Base-by-base conservation (phyloP, 2,888 invertebrate genomes). In the Stenichneumon culpator region DNA sequence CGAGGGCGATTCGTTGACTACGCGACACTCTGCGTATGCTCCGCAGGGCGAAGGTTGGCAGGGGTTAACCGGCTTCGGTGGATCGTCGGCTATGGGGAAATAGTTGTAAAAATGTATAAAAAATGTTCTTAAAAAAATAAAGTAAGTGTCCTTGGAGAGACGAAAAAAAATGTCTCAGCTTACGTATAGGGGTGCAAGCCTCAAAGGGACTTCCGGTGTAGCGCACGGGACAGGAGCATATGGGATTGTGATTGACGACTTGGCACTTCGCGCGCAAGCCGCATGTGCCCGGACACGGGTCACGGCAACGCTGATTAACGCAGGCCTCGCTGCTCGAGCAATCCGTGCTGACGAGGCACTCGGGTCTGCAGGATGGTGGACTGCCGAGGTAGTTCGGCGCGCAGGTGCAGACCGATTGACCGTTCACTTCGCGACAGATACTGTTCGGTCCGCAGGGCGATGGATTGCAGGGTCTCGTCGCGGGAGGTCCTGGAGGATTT, bases 11-110 rank as follows among this genome's bases (percentile, higher is more conserved):
- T 87, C 95, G 95, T 91, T 94, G 95, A 90, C 97, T 97, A 91
- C 95, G 94, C 3, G 97, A 95, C 36, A 36, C 36, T 36, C 36
- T 9, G 36, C 36, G 91, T 97, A 96, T 14, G 95, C 95, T 39
- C 97, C 97, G 90, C 97, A 97, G 7, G 97, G 97, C 47, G 96
- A 96, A 60, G 96, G 96, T 74, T 95, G 93, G 90, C 97, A 97
- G 14, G 96, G 96, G 80, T 96, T 95, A 68, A 94, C 95, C 14
- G 95, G 94, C 89, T 19, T n/a, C 11, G 36, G 22, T 16, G 82
- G 57, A n/a, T 1, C 14, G 70, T 72, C 47, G 74, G 94, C 93
- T 86, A 82, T 65, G 39, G 63, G 32, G 22, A 57, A 11, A 7
- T 32, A 32, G 32, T 22, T 2, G 57, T 57, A 57, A 28, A 4